These are phyloP conservation scores for Autographa gamma DNA, from an alignment of 2,888 invertebrate species.

Conservation along the genomic window DNA sequence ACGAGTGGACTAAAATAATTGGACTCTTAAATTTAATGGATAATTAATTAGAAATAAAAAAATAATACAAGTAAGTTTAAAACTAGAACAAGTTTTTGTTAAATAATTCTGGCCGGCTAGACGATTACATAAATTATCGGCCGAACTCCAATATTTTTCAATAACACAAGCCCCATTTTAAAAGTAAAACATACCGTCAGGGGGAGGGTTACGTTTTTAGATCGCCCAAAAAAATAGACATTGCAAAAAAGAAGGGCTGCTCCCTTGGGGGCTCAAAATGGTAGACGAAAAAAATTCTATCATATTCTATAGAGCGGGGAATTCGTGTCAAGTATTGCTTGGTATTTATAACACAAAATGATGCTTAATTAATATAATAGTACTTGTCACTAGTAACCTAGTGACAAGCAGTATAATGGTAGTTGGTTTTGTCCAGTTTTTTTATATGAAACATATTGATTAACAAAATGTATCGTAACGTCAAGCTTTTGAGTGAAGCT, in stretches of 20 bases:
- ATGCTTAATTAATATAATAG: not conserved
- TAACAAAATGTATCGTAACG: no score
- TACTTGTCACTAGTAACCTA: no score
- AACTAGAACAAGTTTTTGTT: not conserved
- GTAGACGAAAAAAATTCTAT: slow-evolving; percentile 38
- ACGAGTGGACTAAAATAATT: no score
- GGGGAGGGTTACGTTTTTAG: slow-evolving; percentile 35
- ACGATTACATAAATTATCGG: not conserved
- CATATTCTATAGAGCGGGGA: slow-evolving; percentile 27
- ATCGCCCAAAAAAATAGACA: slow-evolving; percentile 47
- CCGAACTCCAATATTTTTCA: slow-evolving; percentile 13
- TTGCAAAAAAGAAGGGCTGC: slow-evolving; percentile 56
- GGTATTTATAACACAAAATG: not conserved
- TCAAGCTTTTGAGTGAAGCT: no score
- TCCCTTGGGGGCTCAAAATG: slow-evolving; percentile 51
- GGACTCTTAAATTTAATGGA: no score
- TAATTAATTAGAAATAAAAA: not conserved
- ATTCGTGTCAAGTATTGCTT: slow-evolving; percentile 22
- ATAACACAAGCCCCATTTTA: slow-evolving; percentile 20
- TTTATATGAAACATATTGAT: no score
- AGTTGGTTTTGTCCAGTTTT: no score
- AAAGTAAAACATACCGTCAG: slow-evolving; percentile 34
- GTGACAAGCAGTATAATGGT: no score
- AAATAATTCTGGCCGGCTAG: not conserved
- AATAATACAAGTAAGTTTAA: no score